phyloP scores from a whole-genome alignment of 2,113 vertebrate genomes.

The Pomatorhinus ruficollis region DNA sequence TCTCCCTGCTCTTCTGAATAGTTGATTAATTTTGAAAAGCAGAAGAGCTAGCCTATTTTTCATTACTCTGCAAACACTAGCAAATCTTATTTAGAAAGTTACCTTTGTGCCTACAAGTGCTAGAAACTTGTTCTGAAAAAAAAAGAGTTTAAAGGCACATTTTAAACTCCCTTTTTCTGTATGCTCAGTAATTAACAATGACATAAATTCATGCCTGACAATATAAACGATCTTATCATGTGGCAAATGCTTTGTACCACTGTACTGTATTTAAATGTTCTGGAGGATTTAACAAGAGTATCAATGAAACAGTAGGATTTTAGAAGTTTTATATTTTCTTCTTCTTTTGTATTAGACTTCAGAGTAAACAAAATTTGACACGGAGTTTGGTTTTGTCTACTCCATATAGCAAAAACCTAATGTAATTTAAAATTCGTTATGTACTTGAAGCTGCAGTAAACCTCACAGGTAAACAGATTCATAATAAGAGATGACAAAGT shows the following conservation, averaged over 20 bases:
- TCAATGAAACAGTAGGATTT: not conserved
- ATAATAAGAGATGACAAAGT: slow-evolving; percentile 1
- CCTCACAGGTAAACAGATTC: slow-evolving; percentile 45
- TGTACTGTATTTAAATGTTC: not conserved
- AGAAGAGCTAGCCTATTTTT: not conserved
- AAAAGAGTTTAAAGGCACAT: not conserved
- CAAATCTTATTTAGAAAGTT: not conserved
- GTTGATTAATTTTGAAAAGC: not conserved
- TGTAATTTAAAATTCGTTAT: slow-evolving; percentile 58
- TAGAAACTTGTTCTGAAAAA: not conserved
- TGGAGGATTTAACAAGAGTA: not conserved
- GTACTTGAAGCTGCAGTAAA: slow-evolving; percentile 64
- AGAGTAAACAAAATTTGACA: not conserved
- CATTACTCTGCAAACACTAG: not conserved
- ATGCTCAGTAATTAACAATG: not conserved
- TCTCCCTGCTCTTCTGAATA: not conserved
- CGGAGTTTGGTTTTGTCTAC: slow-evolving; percentile 40
- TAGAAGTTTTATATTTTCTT: not conserved
- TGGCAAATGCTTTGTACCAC: not conserved
- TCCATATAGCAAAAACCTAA: slow-evolving; percentile 55
- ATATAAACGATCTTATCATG: not conserved
- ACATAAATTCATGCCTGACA: not conserved
- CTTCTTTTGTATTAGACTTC: not conserved
- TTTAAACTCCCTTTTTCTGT: not conserved
- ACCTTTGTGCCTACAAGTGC: not conserved